Evolutionary conservation across 2,113 vertebrate genomes (phyloP).

Genomic region (Alouatta palliata): DNA sequence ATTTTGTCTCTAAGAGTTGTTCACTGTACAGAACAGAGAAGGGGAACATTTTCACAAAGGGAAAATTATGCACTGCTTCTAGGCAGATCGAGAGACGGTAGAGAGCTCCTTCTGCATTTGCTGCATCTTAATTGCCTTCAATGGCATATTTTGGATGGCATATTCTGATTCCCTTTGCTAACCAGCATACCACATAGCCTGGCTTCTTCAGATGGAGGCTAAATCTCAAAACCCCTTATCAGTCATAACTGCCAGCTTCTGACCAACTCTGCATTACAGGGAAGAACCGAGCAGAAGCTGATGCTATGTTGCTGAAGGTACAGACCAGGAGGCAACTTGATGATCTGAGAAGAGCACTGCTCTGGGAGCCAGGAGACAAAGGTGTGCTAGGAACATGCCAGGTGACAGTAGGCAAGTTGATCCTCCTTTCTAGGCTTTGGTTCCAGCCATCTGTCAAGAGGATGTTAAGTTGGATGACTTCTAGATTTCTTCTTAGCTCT

Average conservation of each 20-base stretch:
- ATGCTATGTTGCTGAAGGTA: neutral
- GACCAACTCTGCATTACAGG: neutral
- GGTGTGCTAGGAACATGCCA: neutral
- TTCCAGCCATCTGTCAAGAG: neutral
- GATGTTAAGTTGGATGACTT: neutral
- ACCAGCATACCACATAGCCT: neutral
- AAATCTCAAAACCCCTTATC: neutral
- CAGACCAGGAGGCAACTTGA: neutral
- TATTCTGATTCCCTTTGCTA: neutral
- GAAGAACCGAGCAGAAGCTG: neutral
- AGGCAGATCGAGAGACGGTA: neutral
- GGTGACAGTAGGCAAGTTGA: neutral
- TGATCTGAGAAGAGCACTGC: neutral
- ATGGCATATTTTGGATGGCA: neutral
- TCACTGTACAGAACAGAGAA: neutral
- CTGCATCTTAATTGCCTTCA: neutral
- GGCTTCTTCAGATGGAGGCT: fast-evolving
- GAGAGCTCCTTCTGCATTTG: neutral
- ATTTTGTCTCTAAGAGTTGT: neutral
- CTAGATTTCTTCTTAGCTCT: neutral
- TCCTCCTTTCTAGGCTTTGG: neutral
- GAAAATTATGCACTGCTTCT: neutral
- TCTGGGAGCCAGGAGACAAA: neutral
- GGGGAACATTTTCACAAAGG: neutral
- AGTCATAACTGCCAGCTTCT: neutral